Conservation (phyloP, 2,113 vertebrate genomes). For the Urocynchramus pylzowi region DNA sequence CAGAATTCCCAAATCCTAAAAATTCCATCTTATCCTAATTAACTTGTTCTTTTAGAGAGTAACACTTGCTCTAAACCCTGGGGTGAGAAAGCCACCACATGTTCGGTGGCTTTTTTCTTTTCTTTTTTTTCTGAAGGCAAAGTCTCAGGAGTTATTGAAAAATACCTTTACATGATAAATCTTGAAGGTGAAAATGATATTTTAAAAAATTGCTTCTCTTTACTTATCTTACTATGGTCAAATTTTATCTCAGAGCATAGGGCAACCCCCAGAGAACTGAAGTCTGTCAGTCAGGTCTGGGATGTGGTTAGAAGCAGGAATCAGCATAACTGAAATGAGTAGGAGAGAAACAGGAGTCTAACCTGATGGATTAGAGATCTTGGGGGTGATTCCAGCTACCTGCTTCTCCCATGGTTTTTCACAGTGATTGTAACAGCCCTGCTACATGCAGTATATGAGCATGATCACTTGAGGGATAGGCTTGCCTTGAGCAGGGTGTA, state of each 20-base stretch:
- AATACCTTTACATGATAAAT: background rate
- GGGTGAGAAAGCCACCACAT: background rate
- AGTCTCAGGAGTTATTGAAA: background rate
- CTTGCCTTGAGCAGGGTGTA: background rate
- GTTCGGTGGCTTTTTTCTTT: background rate
- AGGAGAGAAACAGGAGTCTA: background rate
- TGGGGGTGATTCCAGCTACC: background rate
- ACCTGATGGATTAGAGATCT: background rate
- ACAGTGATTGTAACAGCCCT: background rate
- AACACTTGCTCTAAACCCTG: background rate
- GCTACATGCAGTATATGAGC: background rate
- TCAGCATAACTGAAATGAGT: background rate
- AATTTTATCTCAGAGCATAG: background rate
- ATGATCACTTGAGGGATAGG: background rate
- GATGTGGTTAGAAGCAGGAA: background rate
- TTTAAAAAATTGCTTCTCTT: background rate
- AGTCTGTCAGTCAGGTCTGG: background rate
- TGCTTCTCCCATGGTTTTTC: background rate
- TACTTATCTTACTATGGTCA: accelerated
- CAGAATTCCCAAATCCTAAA: constrained; percentile 8
- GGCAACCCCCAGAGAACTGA: background rate
- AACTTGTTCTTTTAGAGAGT: background rate
- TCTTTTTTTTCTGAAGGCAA: background rate
- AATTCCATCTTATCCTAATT: background rate
- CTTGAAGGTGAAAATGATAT: background rate